Percentiles rank a stretch among this genome's conserved stretches.
Evolutionary conservation across 2,113 vertebrate species (phyloP).

Genomic region (Micronycteris hirsuta): DNA sequence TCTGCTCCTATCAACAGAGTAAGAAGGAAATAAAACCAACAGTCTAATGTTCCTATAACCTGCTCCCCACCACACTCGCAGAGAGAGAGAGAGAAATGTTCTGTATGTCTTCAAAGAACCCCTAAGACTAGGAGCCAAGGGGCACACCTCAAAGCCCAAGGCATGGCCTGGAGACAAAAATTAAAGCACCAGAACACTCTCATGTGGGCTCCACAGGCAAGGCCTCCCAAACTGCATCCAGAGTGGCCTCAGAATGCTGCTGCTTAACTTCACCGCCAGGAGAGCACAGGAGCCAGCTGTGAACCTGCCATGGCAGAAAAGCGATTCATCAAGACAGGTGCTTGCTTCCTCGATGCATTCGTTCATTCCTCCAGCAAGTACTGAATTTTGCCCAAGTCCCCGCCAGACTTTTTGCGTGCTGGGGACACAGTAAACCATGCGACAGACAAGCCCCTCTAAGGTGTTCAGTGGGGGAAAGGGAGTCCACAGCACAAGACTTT

Average conservation of each 20-base stretch:
- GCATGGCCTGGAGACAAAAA: not conserved
- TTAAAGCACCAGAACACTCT: accelerated
- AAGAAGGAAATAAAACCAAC: not conserved
- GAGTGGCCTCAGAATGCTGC: no score
- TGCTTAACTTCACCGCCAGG: not conserved
- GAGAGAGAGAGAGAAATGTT: not conserved
- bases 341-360: accelerated
- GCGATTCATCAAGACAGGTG: no score
- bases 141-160: not conserved
- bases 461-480: not conserved
- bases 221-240: not conserved
- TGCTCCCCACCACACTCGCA: accelerated
- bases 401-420: no score
- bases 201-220: no score
- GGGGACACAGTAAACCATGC: no score
- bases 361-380: not conserved
- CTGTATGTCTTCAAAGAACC: not conserved
- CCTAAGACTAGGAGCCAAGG: not conserved
- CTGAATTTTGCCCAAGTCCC: not conserved
- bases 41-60: not conserved
- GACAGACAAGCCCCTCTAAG: not conserved
- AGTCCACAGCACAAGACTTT: not conserved
- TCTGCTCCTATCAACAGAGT: not conserved
- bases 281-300: accelerated
- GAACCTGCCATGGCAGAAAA: not conserved